Evolutionary conservation across 2,888 invertebrate species (phyloP).

Genomic region (Brachypalpus laphriformis): DNA sequence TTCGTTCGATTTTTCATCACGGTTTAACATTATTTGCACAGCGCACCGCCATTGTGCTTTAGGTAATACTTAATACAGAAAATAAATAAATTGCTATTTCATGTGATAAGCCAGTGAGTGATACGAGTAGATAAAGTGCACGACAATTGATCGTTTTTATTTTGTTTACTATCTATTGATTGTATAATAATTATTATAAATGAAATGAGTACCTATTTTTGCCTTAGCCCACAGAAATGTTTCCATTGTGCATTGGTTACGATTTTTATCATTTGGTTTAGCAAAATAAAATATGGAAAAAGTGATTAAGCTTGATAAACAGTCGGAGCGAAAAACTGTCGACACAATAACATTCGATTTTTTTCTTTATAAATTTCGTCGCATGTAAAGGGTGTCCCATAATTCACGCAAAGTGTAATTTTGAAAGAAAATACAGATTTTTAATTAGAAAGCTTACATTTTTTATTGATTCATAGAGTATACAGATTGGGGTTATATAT

Average conservation of each 20-base stretch:
- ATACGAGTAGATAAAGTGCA: background rate
- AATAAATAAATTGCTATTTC: conserved; percentile 7
- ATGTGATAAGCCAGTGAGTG: conserved; percentile 15
- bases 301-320: too few species aligned
- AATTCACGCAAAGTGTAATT: too few species aligned
- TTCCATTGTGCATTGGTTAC: background rate
- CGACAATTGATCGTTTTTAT: background rate
- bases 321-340: background rate
- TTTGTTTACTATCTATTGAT: background rate
- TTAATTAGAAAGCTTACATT: too few species aligned
- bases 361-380: too few species aligned
- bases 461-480: too few species aligned
- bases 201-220: background rate
- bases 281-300: background rate
- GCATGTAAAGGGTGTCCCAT: too few species aligned
- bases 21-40: conserved; percentile 18
- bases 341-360: too few species aligned
- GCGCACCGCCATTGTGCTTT: background rate
- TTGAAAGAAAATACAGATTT: too few species aligned
- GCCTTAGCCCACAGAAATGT: background rate
- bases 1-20: conserved; percentile 19
- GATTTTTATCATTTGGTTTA: background rate
- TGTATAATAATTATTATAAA: background rate
- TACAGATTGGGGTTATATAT: too few species aligned
- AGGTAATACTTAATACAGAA: background rate